Conservation (phyloP, 2,113 vertebrate species). For the Chionis minor region DNA sequence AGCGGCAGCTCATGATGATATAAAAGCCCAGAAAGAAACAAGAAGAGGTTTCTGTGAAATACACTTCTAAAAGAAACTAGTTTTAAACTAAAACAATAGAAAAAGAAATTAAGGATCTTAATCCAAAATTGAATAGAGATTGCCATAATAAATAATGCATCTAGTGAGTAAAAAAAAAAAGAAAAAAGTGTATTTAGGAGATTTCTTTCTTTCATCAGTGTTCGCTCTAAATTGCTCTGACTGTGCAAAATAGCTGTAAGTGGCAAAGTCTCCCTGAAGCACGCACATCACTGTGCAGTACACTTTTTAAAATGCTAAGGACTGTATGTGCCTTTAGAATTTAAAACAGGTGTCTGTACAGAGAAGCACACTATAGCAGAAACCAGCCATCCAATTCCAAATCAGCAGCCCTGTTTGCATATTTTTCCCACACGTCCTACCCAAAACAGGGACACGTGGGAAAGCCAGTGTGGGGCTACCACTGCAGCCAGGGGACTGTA, state of each 20-base stretch:
- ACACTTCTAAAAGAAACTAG: background rate
- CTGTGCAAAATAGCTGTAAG: conserved; percentile 35
- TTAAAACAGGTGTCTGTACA: background rate
- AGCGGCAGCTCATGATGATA: background rate
- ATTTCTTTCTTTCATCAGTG: background rate
- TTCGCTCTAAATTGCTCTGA: conserved; percentile 10
- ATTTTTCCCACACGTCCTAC: background rate
- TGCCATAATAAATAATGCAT: conserved; percentile 6
- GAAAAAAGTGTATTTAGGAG: background rate
- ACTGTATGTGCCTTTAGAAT: conserved; percentile 14
- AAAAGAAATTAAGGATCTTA: background rate
- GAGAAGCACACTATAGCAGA: background rate
- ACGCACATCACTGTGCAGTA: conserved; percentile 1
- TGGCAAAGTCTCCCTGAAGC: background rate
- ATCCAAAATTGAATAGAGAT: background rate
- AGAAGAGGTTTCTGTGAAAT: background rate
- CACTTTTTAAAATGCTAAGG: conserved; percentile 10
- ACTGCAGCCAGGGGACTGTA: background rate
- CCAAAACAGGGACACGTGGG: background rate
- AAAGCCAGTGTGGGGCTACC: background rate
- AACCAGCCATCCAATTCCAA: background rate
- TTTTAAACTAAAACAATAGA: background rate
- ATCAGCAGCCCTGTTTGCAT: background rate
- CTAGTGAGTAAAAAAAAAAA: background rate
- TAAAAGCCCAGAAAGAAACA: background rate